These are phyloP conservation scores for Aporophyla nigra DNA, from an alignment of 2,888 invertebrate species.

Conservation along the genomic window DNA sequence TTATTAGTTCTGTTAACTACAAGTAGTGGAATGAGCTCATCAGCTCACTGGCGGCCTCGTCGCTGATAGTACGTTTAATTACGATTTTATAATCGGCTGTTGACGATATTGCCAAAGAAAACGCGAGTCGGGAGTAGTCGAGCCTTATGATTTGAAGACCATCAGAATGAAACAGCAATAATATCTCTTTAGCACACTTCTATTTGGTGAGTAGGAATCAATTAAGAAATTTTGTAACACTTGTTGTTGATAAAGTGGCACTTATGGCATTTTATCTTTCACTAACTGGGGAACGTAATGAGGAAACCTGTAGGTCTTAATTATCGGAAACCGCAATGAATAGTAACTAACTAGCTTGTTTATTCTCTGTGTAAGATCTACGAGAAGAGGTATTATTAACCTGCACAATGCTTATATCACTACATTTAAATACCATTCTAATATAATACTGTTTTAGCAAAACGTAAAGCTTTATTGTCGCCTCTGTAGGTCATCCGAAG, in stretches of 20 bases:
- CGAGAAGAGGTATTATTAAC: not conserved
- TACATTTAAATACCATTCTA: too few relatives aligned
- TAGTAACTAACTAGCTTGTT: not conserved
- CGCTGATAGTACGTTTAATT: not conserved
- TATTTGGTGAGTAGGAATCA: conserved; percentile 12
- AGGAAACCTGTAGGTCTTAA: conserved; percentile 18
- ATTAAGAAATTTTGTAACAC: not conserved
- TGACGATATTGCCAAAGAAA: not conserved
- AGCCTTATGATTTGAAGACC: not conserved
- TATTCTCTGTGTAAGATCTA: not conserved
- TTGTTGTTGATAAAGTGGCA: not conserved
- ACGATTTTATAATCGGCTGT: not conserved
- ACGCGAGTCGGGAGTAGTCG: not conserved
- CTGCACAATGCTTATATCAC: too few relatives aligned
- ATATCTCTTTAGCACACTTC: not conserved
- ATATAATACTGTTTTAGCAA: too few relatives aligned
- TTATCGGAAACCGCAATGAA: not conserved
- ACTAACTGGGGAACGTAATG: not conserved
- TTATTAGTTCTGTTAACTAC: not conserved
- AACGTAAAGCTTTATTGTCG: too few relatives aligned
- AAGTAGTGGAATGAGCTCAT: not conserved
- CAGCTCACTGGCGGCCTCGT: not conserved
- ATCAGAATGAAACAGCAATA: conserved; percentile 12
- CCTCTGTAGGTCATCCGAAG: too few relatives aligned
- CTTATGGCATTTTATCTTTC: not conserved